Base-by-base conservation (phyloP, 2,113 vertebrate genomes). In the Triplophysa rosa region DNA sequence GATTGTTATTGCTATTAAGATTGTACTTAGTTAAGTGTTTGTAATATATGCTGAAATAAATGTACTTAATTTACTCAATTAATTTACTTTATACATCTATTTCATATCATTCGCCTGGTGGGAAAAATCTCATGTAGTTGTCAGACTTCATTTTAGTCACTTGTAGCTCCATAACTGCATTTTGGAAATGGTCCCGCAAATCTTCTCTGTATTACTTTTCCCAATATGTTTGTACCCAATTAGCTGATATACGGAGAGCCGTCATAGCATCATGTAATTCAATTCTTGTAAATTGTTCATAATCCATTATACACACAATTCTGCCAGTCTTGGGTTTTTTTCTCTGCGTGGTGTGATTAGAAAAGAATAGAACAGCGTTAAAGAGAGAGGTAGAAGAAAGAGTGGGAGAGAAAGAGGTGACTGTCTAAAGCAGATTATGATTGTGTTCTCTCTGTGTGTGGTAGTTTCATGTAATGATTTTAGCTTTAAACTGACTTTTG, bases 401-500 rank as follows among this genome's bases (percentile, higher is more conserved):
- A 75, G 21, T 64, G 71, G 56, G 54, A 47, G 42, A 58, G 63
- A 42, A 81, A 80, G 87, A 14, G 81, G 78, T 79, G 86, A 80
- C 82, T 56, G 29, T 84, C 81, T 75, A 73, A 87, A 84, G 73
- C 89, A 83, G 80, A 52, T n/a, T 88, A 83, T 84, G 72, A 80
- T 77, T 62, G 80, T 84, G 78, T 54, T 54, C 67, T 83, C 81
- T 89, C 87, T 89, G 86, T 83, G 90, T 86, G 84, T 85, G 85
- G 85, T 86, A 86, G 83, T 80, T 69, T 84, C 83, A 84, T 88
- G 88, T 92, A 92, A 92, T 90, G 91, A 92, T 93, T 93, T 92
- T 89, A 90, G 87, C 90, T 92, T 89, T 88, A 91, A 92, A 92
- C 88, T 87, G 90, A 93, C 91, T 91, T 84, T 85, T 91, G 89